phyloP scores from a whole-genome alignment of 1,140 invertebrate genomes.

The Drosophila insularis region DNA sequence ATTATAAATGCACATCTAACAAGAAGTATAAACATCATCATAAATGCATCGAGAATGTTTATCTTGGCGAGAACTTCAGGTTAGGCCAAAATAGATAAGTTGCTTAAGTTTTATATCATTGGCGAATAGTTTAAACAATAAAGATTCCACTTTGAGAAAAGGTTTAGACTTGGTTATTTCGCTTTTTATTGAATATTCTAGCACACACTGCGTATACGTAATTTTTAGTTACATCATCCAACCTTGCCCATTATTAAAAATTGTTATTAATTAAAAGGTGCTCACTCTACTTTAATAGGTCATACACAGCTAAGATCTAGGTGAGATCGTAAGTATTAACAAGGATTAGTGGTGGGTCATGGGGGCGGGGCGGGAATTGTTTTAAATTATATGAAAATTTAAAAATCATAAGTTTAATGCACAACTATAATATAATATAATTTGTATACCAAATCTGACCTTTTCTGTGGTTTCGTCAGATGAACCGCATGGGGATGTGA shows the following conservation, averaged over 20 bases:
- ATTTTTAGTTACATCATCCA: too few species aligned
- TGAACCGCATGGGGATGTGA: slow-evolving; percentile 60
- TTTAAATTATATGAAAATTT: slow-evolving; percentile 5
- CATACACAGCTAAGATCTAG: neutral
- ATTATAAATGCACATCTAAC: neutral
- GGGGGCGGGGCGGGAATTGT: neutral
- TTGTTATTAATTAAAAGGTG: neutral
- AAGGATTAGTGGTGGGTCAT: neutral
- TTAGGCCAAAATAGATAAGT: too few species aligned
- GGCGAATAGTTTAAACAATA: too few species aligned
- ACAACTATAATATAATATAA: slow-evolving; percentile 22
- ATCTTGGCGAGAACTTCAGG: too few species aligned
- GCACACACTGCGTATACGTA: too few species aligned
- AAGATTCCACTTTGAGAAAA: too few species aligned
- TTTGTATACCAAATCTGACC: slow-evolving; percentile 72
- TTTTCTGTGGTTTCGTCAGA: slow-evolving; percentile 74
- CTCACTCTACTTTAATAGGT: neutral
- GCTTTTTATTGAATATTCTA: too few species aligned
- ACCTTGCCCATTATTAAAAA: too few species aligned
- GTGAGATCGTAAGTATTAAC: neutral
- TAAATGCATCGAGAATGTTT: too few species aligned
- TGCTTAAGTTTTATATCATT: too few species aligned
- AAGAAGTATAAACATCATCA: too few species aligned
- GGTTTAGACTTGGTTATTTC: too few species aligned
- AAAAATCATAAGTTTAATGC: slow-evolving; percentile 3